phyloP scores from a whole-genome alignment of 2,888 invertebrate genomes.

The Troglohyphantes excavatus region DNA sequence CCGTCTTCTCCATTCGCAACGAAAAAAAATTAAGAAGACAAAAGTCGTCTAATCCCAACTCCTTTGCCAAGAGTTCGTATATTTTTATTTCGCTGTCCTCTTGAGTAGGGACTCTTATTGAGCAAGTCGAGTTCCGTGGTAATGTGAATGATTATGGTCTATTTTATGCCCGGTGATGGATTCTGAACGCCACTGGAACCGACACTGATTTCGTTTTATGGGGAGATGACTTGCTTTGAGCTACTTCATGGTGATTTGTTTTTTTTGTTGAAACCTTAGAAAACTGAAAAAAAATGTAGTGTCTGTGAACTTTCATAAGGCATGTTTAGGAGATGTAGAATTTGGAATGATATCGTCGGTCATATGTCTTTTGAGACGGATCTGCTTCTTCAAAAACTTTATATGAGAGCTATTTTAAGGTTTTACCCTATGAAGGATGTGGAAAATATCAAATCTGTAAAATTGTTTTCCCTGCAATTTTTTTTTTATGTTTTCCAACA shows the following conservation, averaged over 20 bases:
- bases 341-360: too few species aligned
- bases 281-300: too few species aligned
- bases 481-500: too few species aligned
- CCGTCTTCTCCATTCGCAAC: neutral
- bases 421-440: too few species aligned
- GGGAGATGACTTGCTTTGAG: neutral
- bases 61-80: constrained; percentile 15
- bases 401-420: too few species aligned
- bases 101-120: neutral
- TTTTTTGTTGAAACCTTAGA: too few species aligned
- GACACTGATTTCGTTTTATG: constrained; percentile 11
- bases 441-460: too few species aligned
- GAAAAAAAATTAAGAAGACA: neutral
- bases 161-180: constrained; percentile 24
- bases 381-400: too few species aligned
- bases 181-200: constrained; percentile 20
- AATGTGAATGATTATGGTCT: constrained; percentile 35
- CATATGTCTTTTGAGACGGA: too few species aligned
- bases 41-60: neutral
- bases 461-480: too few species aligned
- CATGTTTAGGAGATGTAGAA: too few species aligned
- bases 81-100: constrained; percentile 14
- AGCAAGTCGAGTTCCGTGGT: neutral
- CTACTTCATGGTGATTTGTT: neutral
- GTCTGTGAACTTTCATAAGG: too few species aligned